Percentiles rank a stretch among this genome's conserved stretches.
Conservation (phyloP, 2,797 vertebrate species). For the Rhincodon typus region DNA sequence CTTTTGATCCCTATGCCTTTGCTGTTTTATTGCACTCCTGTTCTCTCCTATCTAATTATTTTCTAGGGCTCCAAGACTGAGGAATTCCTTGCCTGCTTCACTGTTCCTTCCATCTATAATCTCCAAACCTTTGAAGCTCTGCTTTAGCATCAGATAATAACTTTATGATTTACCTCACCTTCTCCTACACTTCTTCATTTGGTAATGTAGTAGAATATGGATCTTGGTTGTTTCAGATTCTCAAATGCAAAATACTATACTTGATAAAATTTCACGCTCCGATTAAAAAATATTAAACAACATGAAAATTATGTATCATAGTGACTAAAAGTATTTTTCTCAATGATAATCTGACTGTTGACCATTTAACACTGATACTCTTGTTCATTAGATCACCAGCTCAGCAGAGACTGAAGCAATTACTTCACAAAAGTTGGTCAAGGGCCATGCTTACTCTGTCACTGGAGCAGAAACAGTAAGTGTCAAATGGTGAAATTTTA, state of each 20-base stretch:
- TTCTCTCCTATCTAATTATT: neutral
- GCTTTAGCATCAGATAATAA: neutral
- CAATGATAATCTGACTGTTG: neutral
- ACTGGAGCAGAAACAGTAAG: slow-evolving; percentile 64
- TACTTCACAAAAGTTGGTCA: slow-evolving; percentile 68
- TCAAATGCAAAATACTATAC: neutral
- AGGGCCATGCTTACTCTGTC: slow-evolving; percentile 66
- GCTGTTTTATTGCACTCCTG: neutral
- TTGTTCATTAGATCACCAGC: slow-evolving; percentile 59
- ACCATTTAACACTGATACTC: neutral
- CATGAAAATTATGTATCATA: neutral
- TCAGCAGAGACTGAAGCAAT: slow-evolving; percentile 61
- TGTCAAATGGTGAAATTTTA: slow-evolving; percentile 32
- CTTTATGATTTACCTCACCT: neutral
- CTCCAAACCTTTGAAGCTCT: neutral
- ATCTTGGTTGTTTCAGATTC: neutral
- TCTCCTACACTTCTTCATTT: neutral
- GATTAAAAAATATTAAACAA: neutral
- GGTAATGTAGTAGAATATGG: neutral
- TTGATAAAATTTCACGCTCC: neutral
- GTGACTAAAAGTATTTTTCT: neutral
- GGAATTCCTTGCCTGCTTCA: neutral
- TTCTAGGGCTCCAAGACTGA: neutral
- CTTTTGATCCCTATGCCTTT: neutral
- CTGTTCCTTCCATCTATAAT: neutral